Conservation (phyloP, 2,113 vertebrate genomes). For the Anolis carolinensis region DNA sequence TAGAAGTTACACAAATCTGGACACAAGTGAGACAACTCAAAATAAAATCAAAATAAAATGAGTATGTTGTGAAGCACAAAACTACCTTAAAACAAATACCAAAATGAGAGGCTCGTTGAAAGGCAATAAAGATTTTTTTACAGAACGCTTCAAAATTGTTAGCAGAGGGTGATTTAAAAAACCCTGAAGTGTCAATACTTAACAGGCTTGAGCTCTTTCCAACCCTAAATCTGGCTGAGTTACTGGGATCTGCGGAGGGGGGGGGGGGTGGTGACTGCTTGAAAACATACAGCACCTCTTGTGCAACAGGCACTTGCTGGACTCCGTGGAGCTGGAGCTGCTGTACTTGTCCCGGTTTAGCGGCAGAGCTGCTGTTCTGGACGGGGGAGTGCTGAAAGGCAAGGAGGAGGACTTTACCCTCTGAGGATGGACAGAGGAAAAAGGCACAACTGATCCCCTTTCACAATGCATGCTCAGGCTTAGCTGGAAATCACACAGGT, state of each 20-base stretch:
- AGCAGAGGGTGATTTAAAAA: neutral
- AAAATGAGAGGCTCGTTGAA: neutral
- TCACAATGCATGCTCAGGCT: neutral
- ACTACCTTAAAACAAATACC: neutral
- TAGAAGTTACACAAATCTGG: neutral
- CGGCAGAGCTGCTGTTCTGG: slow-evolving; percentile 77
- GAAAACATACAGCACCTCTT: slow-evolving; percentile 77
- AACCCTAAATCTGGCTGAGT: neutral
- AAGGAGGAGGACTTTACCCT: slow-evolving; percentile 28
- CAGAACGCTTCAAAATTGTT: neutral
- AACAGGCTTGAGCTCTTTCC: neutral
- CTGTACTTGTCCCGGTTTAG: slow-evolving; percentile 83
- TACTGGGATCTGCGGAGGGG: neutral
- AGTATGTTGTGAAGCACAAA: neutral
- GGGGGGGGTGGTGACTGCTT: neutral
- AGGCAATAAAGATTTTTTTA: neutral
- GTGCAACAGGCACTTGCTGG: slow-evolving; percentile 82
- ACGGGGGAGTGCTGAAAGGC: slow-evolving; percentile 83
- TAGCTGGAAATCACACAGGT: neutral
- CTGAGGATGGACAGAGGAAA: neutral
- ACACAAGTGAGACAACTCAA: neutral
- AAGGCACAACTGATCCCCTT: neutral
- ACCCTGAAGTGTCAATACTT: neutral
- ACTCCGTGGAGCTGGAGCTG: slow-evolving; percentile 79
- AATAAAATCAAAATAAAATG: neutral